phyloP scores from a whole-genome alignment of 2,888 invertebrate species.

The Melanophora roralis region DNA sequence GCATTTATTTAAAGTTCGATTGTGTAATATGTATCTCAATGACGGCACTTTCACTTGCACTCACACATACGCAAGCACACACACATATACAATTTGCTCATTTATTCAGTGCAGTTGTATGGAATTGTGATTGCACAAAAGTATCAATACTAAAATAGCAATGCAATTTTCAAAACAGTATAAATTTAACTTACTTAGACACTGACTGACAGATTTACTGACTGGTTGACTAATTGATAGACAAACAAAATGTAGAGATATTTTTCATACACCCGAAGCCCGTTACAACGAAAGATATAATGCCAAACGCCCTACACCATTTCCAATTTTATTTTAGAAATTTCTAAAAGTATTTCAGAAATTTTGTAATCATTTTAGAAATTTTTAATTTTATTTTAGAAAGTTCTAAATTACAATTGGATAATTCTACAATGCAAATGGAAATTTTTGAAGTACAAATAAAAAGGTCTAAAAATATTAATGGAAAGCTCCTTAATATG shows the following conservation, averaged over 20 bases:
- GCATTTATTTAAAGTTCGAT: slow-evolving; percentile 18
- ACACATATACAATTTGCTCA: background rate
- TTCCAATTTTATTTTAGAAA: too few relatives aligned
- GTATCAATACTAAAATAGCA: slow-evolving; percentile 57
- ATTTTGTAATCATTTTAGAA: too few relatives aligned
- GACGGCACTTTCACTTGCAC: background rate
- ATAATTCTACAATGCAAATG: too few relatives aligned
- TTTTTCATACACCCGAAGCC: slow-evolving; percentile 8
- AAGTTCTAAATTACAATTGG: too few relatives aligned
- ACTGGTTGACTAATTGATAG: background rate
- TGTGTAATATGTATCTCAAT: background rate
- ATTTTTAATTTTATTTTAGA: too few relatives aligned
- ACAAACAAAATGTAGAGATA: background rate
- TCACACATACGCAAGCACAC: background rate
- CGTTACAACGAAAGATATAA: too few relatives aligned
- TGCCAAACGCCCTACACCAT: too few relatives aligned
- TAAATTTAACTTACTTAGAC: slow-evolving; percentile 34
- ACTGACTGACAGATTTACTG: too few relatives aligned
- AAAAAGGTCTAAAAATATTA: too few relatives aligned
- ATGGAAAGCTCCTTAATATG: too few relatives aligned
- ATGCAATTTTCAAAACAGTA: slow-evolving; percentile 44
- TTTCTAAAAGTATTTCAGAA: too few relatives aligned
- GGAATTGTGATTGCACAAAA: slow-evolving; percentile 44
- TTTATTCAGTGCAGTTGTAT: slow-evolving; percentile 19
- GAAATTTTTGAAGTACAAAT: too few relatives aligned